Conservation (phyloP, 1,140 invertebrate genomes). For the Campoletis sonorensis region DNA sequence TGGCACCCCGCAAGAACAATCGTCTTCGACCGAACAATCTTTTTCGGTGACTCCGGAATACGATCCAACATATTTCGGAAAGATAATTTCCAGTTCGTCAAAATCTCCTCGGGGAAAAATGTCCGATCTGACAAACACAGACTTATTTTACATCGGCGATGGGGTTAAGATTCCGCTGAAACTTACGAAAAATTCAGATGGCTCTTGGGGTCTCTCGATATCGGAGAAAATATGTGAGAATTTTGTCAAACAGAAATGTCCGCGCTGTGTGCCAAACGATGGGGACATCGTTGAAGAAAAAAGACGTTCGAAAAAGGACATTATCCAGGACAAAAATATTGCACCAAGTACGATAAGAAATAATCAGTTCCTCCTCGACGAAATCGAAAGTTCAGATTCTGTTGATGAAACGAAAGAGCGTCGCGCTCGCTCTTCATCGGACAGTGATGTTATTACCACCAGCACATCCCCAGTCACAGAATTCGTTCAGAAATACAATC, state of each 20-base stretch:
- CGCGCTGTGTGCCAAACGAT: conserved; percentile 58
- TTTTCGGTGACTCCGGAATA: not conserved
- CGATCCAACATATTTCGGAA: conserved; percentile 54
- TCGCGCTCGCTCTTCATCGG: not conserved
- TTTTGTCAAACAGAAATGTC: conserved; percentile 62
- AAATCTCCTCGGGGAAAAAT: conserved; percentile 45
- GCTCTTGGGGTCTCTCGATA: conserved; percentile 64
- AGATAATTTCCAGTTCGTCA: not conserved
- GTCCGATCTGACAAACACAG: conserved; percentile 50
- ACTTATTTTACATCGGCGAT: conserved; percentile 68
- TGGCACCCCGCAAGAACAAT: not conserved
- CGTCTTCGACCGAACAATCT: not conserved
- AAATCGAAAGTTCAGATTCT: not conserved
- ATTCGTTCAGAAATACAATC: conserved; percentile 60
- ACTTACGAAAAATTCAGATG: conserved; percentile 63
- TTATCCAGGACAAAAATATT: not conserved
- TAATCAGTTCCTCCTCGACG: conserved; percentile 26
- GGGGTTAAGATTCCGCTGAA: conserved; percentile 66
- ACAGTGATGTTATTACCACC: not conserved
- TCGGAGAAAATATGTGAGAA: conserved; percentile 64
- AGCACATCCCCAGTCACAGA: conserved; percentile 54
- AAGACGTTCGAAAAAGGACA: conserved; percentile 26
- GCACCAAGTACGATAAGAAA: conserved; percentile 1
- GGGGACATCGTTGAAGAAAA: conserved; percentile 49
- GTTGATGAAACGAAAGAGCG: not conserved